A percentile compares a stretch with the other conserved stretches of the same genome.
Conservation (phyloP, 1,140 invertebrate genomes). For the Drosophila quadrilineata region DNA sequence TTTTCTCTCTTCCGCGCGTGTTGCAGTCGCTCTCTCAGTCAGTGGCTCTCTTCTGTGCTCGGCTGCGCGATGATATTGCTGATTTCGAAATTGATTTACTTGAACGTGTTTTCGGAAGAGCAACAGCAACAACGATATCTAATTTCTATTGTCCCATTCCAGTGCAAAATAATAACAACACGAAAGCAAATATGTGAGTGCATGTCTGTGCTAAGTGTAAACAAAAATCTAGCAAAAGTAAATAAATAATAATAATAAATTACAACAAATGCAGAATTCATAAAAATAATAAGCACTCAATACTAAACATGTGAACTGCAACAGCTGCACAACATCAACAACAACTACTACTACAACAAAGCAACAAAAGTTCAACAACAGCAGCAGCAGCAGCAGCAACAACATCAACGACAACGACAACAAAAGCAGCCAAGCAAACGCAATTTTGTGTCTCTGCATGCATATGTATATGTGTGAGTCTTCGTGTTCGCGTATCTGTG, state of each 20-base stretch:
- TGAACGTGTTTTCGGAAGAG: conserved; percentile 49
- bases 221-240: conserved; percentile 32
- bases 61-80: conserved; percentile 37
- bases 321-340: conserved; percentile 36
- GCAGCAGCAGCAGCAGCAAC: conserved; percentile 23
- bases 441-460: conserved; percentile 62
- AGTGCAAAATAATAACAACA: conserved; percentile 21
- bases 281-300: too few relatives aligned
- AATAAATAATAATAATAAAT: conserved; percentile 16
- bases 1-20: background rate
- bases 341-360: conserved; percentile 16
- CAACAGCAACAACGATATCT: conserved; percentile 8
- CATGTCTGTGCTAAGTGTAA: conserved; percentile 22
- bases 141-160: conserved; percentile 18
- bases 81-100: conserved; percentile 64
- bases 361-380: too few relatives aligned
- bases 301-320: conserved; percentile 44
- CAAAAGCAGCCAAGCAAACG: conserved; percentile 40
- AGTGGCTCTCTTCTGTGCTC: background rate
- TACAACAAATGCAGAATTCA: conserved; percentile 30
- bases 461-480: conserved; percentile 23
- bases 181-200: conserved; percentile 28
- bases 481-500: conserved; percentile 20
- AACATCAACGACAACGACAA: conserved; percentile 22
- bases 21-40: conserved; percentile 9